These are phyloP conservation scores for Cantharis lateralis DNA, from an alignment of 2,888 invertebrate genomes.

Conservation along the genomic window DNA sequence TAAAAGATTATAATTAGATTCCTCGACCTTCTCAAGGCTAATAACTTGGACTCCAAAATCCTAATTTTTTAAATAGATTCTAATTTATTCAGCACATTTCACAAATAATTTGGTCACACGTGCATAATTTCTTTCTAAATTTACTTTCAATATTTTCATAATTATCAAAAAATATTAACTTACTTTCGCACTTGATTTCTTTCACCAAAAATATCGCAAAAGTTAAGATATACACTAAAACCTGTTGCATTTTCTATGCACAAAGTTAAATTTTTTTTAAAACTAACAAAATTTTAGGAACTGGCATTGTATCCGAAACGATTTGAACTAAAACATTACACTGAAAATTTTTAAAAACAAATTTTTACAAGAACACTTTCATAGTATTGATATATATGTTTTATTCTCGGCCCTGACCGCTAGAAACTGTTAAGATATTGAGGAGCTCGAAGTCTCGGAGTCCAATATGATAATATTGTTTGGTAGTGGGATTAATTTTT, in stretches of 20 bases:
- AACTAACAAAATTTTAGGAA: not conserved
- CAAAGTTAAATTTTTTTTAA: not conserved
- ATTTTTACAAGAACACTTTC: not conserved
- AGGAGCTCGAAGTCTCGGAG: conserved; percentile 6
- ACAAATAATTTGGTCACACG: not conserved
- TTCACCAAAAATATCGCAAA: not conserved
- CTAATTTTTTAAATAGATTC: not conserved
- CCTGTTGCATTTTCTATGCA: not conserved
- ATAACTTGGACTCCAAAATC: not conserved
- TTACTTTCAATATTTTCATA: not conserved
- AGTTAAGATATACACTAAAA: not conserved
- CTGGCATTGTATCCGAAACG: not conserved
- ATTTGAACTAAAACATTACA: not conserved
- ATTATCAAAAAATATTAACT: not conserved
- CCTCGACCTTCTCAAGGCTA: not conserved
- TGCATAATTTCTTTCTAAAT: not conserved
- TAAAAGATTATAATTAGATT: not conserved
- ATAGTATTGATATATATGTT: not conserved
- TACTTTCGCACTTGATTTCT: not conserved
- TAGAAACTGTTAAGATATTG: conserved; percentile 11
- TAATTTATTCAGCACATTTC: not conserved
- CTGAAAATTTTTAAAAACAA: not conserved
- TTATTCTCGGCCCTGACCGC: conserved; percentile 14
- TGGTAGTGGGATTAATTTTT: not conserved
- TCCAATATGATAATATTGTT: not conserved